Base-by-base conservation (phyloP, 23 tunicate species). In the Aplidium turbinatum region DNA sequence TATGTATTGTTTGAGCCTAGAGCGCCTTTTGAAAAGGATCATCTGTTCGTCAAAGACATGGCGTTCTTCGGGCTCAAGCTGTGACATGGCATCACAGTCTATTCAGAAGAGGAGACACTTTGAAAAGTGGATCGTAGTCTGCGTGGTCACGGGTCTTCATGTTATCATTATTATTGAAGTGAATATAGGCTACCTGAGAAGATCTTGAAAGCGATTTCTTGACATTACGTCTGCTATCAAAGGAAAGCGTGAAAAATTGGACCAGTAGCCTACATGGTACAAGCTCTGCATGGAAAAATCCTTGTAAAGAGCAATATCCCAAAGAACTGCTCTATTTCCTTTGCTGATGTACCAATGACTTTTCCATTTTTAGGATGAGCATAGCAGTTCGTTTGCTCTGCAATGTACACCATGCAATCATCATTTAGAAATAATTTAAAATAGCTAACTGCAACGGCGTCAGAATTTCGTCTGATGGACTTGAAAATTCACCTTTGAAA, bases 111-210 rank as follows among this genome's bases (percentile, higher is more conserved):
- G 61, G 61, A 22, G 27, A 13, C 16, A 68, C 74, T 68, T 68
- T 68, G 58, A 68, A 68, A 18, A 68, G 56, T 68, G 61, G 61
- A 68, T 68, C 74, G 29, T 68, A 68, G 29, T 68, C 61, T 9
- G 74, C 62, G 31, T 68, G 56, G 31, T 40, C 62, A 13, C 29
- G 55, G 18, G 55, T 4, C 61, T 68, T 68, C 28, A 39, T 38
- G 20, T 68, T 13, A 29, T 62, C 6, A 40, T 62, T 62, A 23
- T 62, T 29, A 29, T 62, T 62, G 38, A 62, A 29, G 22, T 62
- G 68, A 11, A 62, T 68, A 40, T 68, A 68, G n/a, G n/a, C n/a
- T n/a, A n/a, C 11, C 56, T 23, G 16, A 38, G 16, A 6, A 36
- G 31, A 19, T 13, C 9, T 38, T 68, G 56, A 39, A 68, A 68